phyloP scores from a whole-genome alignment of 2,113 vertebrate species.

The Aspidoscelis tigris region DNA sequence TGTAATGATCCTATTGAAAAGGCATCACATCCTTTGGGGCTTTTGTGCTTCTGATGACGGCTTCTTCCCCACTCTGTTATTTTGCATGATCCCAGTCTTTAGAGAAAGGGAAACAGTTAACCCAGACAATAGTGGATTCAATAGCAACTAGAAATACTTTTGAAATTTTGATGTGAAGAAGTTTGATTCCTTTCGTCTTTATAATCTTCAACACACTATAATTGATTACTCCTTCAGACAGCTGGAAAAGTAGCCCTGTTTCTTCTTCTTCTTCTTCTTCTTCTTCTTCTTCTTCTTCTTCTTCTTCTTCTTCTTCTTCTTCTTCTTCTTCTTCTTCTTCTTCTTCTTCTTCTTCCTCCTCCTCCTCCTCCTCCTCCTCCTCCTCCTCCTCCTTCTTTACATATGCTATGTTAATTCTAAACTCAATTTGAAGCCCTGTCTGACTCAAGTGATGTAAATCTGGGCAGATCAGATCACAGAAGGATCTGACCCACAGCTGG shows the following conservation, averaged over 20 bases:
- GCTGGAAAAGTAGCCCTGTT: background rate
- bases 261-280: no score
- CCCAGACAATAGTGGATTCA: conserved; percentile 6
- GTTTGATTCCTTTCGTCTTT: background rate
- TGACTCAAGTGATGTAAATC: background rate
- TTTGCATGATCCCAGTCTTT: conserved; percentile 35
- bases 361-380: no score
- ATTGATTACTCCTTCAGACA: background rate
- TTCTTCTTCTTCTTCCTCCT: no score
- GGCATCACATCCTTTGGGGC: conserved; percentile 44
- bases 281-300: no score
- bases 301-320: no score
- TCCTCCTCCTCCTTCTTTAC: no score
- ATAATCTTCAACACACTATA: background rate
- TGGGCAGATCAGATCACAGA: background rate
- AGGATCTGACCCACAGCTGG: no score
- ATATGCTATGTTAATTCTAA: background rate
- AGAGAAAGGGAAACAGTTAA: background rate
- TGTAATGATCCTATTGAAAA: conserved; percentile 38
- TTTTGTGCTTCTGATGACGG: conserved; percentile 14
- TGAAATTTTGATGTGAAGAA: background rate
- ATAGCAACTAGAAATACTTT: background rate
- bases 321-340: no score
- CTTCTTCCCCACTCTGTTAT: conserved; percentile 36
- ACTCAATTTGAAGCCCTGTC: background rate